These are phyloP conservation scores for Synergus gifuensis DNA, from an alignment of 2,888 invertebrate species.

Conservation along the genomic window DNA sequence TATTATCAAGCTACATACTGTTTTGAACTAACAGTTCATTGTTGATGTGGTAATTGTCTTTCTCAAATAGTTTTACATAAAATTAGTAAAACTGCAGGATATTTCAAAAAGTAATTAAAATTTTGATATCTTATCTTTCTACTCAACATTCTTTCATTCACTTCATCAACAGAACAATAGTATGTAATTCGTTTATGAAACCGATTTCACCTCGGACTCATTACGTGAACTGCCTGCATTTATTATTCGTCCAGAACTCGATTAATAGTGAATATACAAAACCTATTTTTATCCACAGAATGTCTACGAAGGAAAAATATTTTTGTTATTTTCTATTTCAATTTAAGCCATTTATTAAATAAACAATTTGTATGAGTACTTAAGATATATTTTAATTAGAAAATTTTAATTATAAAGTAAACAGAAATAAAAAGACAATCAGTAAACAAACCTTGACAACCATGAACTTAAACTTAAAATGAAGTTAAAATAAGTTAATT, in stretches of 20 bases:
- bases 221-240: conserved; percentile 55
- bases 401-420: no score
- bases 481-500: background rate
- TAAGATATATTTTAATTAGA: no score
- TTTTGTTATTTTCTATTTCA: background rate
- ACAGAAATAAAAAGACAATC: no score
- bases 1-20: background rate
- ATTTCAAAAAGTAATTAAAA: background rate
- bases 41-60: background rate
- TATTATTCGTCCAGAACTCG: conserved; percentile 13
- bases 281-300: background rate
- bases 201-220: conserved; percentile 56
- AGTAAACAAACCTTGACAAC: no score
- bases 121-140: background rate
- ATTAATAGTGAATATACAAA: conserved; percentile 5
- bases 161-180: conserved; percentile 9
- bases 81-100: background rate
- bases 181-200: conserved; percentile 42
- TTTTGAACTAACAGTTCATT: background rate
- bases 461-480: no score
- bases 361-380: background rate
- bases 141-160: background rate
- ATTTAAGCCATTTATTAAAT: background rate
- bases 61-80: background rate
- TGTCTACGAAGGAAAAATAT: background rate